A percentile compares a stretch with the other conserved stretches of the same genome.
These are phyloP conservation scores for Halictus ligatus DNA, from an alignment of 2,888 invertebrate species.

Conservation along the genomic window DNA sequence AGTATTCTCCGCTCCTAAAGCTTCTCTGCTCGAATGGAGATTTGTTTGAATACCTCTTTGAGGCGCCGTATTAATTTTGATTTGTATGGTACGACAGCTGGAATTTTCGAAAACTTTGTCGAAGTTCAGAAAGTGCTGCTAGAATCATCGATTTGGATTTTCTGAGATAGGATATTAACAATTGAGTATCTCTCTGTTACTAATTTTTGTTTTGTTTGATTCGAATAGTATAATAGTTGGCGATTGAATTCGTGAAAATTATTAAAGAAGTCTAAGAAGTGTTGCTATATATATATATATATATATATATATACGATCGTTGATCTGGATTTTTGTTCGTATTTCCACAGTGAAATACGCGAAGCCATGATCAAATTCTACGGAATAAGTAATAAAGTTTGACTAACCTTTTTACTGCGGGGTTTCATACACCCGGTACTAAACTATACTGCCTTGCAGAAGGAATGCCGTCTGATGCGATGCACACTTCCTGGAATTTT, in stretches of 20 bases:
- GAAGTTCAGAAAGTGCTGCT: not conserved
- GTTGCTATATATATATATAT: no score
- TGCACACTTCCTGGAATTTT: not conserved
- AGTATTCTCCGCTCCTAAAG: not conserved
- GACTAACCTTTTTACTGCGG: not conserved
- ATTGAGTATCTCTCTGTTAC: not conserved
- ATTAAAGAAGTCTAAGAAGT: not conserved
- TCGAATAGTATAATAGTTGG: no score
- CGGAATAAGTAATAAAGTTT: not conserved
- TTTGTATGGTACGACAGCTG: not conserved
- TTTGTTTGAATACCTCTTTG: slow-evolving; percentile 5
- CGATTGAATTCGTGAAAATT: not conserved
- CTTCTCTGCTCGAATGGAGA: not conserved
- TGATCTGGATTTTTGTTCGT: not conserved
- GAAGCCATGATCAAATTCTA: not conserved
- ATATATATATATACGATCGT: no score
- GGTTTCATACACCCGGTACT: not conserved
- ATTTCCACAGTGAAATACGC: not conserved
- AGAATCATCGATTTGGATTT: not conserved
- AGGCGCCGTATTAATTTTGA: not conserved
- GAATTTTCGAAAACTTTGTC: not conserved
- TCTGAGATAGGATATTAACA: not conserved
- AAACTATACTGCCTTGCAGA: not conserved
- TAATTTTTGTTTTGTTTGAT: no score
- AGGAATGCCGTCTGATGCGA: not conserved